Evolutionary conservation across 2,888 invertebrate genomes (phyloP), one percentile per base, ranked within the genome.

Genomic region (Drosophila fulvimacula): DNA sequence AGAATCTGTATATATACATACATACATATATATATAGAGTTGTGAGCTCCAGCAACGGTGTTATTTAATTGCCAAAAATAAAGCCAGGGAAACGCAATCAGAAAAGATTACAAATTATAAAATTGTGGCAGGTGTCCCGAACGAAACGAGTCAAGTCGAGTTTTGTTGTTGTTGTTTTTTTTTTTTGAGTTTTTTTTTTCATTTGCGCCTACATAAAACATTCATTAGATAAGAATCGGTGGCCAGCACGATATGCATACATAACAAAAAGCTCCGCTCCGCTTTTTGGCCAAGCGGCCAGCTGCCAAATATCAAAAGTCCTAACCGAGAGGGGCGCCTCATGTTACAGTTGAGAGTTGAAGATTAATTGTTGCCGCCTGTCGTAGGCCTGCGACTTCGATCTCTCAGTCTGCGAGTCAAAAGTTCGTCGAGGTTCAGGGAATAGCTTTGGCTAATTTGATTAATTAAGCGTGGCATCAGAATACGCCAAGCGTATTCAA

Each of bases 261-360:
- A 63, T 60, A 77, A 63, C 62, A 52, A 66, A 30, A 42, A 21
- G 34, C 51, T 36, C 34, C 24, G 32, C 19, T 41, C 56, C 19
- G 39, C 24, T 34, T 46, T 56, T n/a, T n/a, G 32, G 49, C 55
- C 30, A 63, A 53, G 59, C 41, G 5, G 41, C 55, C 64, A 73
- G 61, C 80, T 65, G 86, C 69, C 68, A 77, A 81, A 81, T 76
- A 69, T 60, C 71, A 52, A 65, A 62, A 65, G 61, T 48, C 79
- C 57, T 82, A 59, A 56, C 68, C 76, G 72, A 63, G 27, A 27
- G 57, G 32, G 55, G 38, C 73, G 81, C 64, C 69, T 83, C 85
- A 87, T 76, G 84, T 83, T 89, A 83, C 89, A 87, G 77, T 82
- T 82, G 85, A 67, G 71, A 65, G 60, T 55, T 63, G 67, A 81